A percentile compares a stretch with the other conserved stretches of the same genome.
These are phyloP conservation scores for Speoplatyrhinus poulsoni DNA, from an alignment of 2,113 vertebrate species.

Conservation along the genomic window DNA sequence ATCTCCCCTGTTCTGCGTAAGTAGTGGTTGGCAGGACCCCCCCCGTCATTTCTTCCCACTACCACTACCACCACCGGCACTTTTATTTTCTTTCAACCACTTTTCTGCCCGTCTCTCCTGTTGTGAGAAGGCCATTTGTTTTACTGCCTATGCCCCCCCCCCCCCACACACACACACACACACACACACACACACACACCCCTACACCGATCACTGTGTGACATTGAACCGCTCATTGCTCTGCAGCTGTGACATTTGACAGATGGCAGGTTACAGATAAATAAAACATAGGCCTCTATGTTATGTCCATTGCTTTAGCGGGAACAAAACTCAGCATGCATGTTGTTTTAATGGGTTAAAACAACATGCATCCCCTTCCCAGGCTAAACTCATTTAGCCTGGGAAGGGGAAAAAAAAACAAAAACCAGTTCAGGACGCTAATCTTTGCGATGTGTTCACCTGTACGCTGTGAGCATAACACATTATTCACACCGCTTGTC, in stretches of 20 bases:
- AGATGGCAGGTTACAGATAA: conserved; percentile 41
- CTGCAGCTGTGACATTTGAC: conserved; percentile 27
- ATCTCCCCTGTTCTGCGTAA: conserved; percentile 52
- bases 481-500: too few species aligned
- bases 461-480: conserved; percentile 14
- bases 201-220: conserved; percentile 22
- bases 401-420: too few species aligned
- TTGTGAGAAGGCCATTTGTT: conserved; percentile 23
- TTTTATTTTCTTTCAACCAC: conserved; percentile 6
- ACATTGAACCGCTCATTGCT: conserved; percentile 32
- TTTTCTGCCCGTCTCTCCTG: conserved; percentile 4
- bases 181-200: background rate
- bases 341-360: conserved; percentile 7
- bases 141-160: background rate
- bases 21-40: conserved; percentile 50
- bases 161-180: background rate
- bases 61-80: too few species aligned
- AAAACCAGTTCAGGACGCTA: background rate
- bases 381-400: too few species aligned
- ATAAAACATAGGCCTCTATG: background rate
- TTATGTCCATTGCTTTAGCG: too few species aligned
- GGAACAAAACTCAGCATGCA: too few species aligned
- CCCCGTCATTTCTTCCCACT: background rate
- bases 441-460: background rate
- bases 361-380: too few species aligned